Conservation (phyloP, 1,140 invertebrate species). For the Chironomus striatipennis region DNA sequence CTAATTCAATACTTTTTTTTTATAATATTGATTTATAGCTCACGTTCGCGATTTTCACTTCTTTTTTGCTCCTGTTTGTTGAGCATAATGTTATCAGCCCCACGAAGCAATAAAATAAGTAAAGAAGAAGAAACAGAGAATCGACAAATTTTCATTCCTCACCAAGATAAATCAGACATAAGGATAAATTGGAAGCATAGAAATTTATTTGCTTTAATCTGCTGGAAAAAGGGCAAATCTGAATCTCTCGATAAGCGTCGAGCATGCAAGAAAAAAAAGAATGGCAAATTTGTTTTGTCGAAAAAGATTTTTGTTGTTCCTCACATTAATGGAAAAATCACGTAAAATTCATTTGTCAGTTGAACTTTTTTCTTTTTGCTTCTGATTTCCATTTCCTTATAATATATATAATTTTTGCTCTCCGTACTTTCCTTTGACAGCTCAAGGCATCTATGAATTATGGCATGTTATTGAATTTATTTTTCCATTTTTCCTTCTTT, state of each 20-base stretch:
- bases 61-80: too few species aligned
- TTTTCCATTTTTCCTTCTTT: neutral
- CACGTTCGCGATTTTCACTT: too few species aligned
- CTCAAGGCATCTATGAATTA: slow-evolving; percentile 8
- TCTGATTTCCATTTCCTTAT: too few species aligned
- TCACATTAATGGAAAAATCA: neutral
- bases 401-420: too few species aligned
- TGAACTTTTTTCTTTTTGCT: neutral
- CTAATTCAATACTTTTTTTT: too few species aligned
- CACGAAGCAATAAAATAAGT: too few species aligned
- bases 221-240: neutral
- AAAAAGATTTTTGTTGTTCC: neutral
- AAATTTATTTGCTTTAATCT: slow-evolving; percentile 20
- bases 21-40: too few species aligned
- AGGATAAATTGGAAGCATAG: neutral
- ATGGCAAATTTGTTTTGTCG: too few species aligned
- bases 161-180: neutral
- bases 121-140: neutral
- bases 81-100: too few species aligned
- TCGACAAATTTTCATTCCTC: neutral
- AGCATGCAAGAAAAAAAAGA: too few species aligned
- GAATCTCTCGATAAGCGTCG: neutral
- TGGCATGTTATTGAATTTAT: neutral
- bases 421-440: neutral
- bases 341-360: slow-evolving; percentile 20